A percentile compares a stretch with the other conserved stretches of the same genome.
phyloP scores from a whole-genome alignment of 2,113 vertebrate genomes.

The Pseudonaja textilis region DNA sequence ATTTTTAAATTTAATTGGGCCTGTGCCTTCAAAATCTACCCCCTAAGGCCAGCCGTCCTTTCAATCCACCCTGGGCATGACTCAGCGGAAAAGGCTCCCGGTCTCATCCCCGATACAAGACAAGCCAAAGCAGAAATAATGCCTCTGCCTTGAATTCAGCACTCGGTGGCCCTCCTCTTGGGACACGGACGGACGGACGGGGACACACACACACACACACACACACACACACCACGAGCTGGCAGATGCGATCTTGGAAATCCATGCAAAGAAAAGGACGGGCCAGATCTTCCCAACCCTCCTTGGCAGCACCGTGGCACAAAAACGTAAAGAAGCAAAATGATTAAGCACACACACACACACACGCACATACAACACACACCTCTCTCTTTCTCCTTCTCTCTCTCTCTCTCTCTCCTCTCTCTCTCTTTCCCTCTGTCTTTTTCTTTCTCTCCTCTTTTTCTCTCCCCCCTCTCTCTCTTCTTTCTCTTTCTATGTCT shows the following conservation, averaged over 20 bases:
- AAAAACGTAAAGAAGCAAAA: slow-evolving; percentile 55
- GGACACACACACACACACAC: no score
- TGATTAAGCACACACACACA: slow-evolving; percentile 37
- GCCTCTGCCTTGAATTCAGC: slow-evolving; percentile 74
- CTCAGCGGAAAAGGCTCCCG: slow-evolving; percentile 71
- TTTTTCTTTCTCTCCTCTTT: no score
- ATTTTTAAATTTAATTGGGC: slow-evolving; percentile 82
- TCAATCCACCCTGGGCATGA: slow-evolving; percentile 76
- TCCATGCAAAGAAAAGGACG: slow-evolving; percentile 72
- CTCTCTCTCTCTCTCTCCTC: no score
- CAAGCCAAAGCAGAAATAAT: slow-evolving; percentile 74
- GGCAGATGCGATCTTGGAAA: slow-evolving; percentile 74
- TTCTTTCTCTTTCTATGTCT: no score
- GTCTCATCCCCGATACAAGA: slow-evolving; percentile 70
- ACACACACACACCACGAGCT: slow-evolving; percentile 37
- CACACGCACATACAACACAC: no score
- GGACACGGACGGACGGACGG: no score
- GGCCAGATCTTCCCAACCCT: slow-evolving; percentile 50
- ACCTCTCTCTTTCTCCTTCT: no score
- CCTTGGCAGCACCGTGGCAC: slow-evolving; percentile 51
- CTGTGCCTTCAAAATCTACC: slow-evolving; percentile 74
- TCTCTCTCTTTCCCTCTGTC: no score
- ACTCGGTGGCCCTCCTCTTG: slow-evolving; percentile 71
- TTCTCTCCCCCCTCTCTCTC: no score
- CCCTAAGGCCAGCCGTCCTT: slow-evolving; percentile 79